These are phyloP conservation scores for Plectrocnemia conspersa DNA, from an alignment of 1,140 invertebrate genomes.

Conservation along the genomic window DNA sequence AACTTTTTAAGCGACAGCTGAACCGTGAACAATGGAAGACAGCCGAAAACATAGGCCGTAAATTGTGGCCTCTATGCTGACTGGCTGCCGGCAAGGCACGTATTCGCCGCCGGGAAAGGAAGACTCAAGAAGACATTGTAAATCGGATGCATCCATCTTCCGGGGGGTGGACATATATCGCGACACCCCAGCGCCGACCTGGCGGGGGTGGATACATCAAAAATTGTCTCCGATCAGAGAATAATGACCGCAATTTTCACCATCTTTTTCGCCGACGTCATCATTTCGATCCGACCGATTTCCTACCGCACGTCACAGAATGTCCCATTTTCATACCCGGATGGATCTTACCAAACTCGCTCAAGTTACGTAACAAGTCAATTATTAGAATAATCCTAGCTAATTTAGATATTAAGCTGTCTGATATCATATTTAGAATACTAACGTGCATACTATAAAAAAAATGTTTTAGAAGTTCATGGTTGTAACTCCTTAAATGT, in stretches of 20 bases:
- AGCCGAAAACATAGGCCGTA: too few species aligned
- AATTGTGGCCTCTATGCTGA: neutral
- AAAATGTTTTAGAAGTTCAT: too few species aligned
- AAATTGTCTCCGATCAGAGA: constrained; percentile 34
- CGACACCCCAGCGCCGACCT: constrained; percentile 11
- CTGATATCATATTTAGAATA: too few species aligned
- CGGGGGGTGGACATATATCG: constrained; percentile 9
- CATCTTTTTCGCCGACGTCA: constrained; percentile 32
- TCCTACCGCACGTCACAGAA: neutral
- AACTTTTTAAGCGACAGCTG: too few species aligned
- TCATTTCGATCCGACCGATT: constrained; percentile 7
- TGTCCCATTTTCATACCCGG: neutral
- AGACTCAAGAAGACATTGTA: constrained; percentile 29
- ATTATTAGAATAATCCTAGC: too few species aligned
- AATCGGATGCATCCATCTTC: constrained; percentile 30
- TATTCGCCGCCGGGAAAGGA: neutral
- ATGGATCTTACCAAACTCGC: neutral
- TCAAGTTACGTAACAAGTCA: too few species aligned
- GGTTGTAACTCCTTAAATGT: too few species aligned
- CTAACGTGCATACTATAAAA: too few species aligned
- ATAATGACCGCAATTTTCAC: constrained; percentile 33
- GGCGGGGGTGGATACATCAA: constrained; percentile 26
- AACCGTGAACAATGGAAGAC: too few species aligned
- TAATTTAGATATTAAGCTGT: too few species aligned
- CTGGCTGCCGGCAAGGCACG: neutral